A percentile compares a stretch with the other conserved stretches of the same genome.
phyloP scores from a whole-genome alignment of 2,797 vertebrate species.

The Iguana delicatissima region DNA sequence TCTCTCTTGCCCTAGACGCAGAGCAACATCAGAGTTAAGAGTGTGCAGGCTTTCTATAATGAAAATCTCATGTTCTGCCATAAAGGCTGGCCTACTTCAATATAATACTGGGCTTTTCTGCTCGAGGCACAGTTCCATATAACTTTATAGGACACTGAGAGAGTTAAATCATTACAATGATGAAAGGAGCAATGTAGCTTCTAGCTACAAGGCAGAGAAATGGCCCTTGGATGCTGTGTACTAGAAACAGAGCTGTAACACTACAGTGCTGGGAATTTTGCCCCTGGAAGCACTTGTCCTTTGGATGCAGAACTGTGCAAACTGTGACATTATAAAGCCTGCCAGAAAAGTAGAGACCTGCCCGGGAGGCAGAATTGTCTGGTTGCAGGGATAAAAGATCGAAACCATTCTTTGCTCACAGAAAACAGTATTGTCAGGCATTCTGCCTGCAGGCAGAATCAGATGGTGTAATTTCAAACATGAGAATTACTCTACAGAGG shows the following conservation, averaged over 20 bases:
- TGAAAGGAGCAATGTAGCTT: slow-evolving; percentile 22
- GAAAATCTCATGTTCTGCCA: fast-evolving
- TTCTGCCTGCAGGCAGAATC: slow-evolving; percentile 29
- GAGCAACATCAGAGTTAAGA: neutral
- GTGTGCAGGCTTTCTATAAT: neutral
- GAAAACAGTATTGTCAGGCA: slow-evolving; percentile 4
- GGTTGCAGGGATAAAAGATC: slow-evolving; percentile 55
- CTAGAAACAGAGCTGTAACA: slow-evolving; percentile 16
- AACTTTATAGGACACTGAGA: neutral
- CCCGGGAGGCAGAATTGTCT: slow-evolving; percentile 49
- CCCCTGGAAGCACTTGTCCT: slow-evolving; percentile 34
- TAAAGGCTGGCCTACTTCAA: neutral
- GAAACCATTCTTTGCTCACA: slow-evolving; percentile 19
- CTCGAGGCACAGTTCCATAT: neutral
- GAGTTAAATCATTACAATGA: slow-evolving; percentile 46
- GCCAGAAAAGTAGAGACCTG: slow-evolving; percentile 41
- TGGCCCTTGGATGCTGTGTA: neutral
- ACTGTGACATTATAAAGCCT: slow-evolving; percentile 40
- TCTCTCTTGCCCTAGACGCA: slow-evolving; percentile 25
- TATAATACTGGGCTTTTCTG: neutral
- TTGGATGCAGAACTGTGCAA: slow-evolving; percentile 36
- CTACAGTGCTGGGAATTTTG: slow-evolving; percentile 41
- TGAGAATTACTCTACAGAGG: slow-evolving; percentile 21
- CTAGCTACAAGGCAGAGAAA: neutral
- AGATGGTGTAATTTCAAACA: neutral